A percentile compares a stretch with the other conserved stretches of the same genome.
phyloP scores from a whole-genome alignment of 2,797 vertebrate genomes.

The Xenopus petersii region DNA sequence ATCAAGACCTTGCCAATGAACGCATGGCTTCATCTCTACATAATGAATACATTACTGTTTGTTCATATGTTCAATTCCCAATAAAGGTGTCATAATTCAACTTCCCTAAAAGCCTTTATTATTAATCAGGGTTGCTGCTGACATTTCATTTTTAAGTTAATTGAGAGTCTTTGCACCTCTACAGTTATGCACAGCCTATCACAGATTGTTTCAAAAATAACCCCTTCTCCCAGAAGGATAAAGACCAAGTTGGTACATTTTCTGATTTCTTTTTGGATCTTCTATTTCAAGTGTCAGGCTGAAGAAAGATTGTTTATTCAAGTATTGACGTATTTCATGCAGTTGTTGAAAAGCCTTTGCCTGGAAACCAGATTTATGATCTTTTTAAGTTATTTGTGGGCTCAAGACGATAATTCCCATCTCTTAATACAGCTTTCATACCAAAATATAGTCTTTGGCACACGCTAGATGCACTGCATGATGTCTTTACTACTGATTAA shows the following conservation, averaged over 20 bases:
- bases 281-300: conserved; percentile 11
- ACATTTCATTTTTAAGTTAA: conserved; percentile 10
- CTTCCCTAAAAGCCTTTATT: conserved; percentile 2
- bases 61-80: conserved; percentile 16
- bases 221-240: conserved; percentile 28
- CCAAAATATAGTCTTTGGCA: conserved; percentile 60
- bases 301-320: conserved; percentile 45
- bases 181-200: background rate
- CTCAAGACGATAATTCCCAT: conserved; percentile 67
- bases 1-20: background rate
- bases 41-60: conserved; percentile 38
- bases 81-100: conserved; percentile 31
- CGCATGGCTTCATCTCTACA: conserved; percentile 2
- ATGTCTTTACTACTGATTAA: conserved; percentile 44
- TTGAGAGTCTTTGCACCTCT: background rate
- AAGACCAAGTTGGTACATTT: conserved; percentile 14
- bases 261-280: conserved; percentile 18
- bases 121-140: conserved; percentile 27
- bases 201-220: conserved; percentile 19
- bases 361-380: conserved; percentile 64
- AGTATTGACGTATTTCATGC: conserved; percentile 61
- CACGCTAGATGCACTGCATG: conserved; percentile 46
- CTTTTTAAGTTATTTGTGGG: conserved; percentile 66
- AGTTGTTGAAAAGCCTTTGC: conserved; percentile 63
- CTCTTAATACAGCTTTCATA: conserved; percentile 62